Conservation (phyloP, 2,888 invertebrate genomes). For the Anorthoa munda region DNA sequence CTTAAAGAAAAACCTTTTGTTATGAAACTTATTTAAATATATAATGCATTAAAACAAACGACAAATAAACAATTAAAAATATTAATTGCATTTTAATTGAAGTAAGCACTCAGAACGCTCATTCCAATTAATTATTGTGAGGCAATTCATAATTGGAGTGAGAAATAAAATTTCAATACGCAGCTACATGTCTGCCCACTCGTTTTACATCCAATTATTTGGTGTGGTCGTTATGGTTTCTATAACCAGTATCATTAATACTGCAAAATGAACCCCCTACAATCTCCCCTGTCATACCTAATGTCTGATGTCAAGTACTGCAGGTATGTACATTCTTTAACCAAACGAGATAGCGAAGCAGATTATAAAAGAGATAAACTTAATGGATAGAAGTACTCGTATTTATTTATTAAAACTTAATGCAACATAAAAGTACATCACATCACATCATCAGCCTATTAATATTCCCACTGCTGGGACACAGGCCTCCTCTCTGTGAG, state of each 20-base stretch:
- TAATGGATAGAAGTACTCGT: neutral
- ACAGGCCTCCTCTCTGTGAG: too few species aligned
- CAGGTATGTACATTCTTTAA: neutral
- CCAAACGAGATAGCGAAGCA: neutral
- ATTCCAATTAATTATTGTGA: conserved; percentile 63
- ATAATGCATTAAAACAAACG: conserved; percentile 89
- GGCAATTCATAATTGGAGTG: conserved; percentile 56
- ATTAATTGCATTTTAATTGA: conserved; percentile 71
- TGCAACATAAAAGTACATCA: too few species aligned
- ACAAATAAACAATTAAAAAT: conserved; percentile 88
- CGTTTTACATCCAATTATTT: conserved; percentile 51
- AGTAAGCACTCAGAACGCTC: conserved; percentile 45
- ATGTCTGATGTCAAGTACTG: neutral
- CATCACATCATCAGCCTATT: too few species aligned
- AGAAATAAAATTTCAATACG: conserved; percentile 50
- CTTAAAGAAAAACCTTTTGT: conserved; percentile 86
- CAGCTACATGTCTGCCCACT: conserved; percentile 38
- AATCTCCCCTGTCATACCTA: neutral
- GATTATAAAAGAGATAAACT: neutral
- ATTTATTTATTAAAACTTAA: neutral
- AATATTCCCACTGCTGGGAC: too few species aligned
- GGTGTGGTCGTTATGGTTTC: conserved; percentile 37
- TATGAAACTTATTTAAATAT: conserved; percentile 90
- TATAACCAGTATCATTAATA: conserved; percentile 4
- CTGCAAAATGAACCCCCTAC: too few species aligned